phyloP scores from a whole-genome alignment of 2,797 vertebrate genomes.

The Crocodylus rhombifer region DNA sequence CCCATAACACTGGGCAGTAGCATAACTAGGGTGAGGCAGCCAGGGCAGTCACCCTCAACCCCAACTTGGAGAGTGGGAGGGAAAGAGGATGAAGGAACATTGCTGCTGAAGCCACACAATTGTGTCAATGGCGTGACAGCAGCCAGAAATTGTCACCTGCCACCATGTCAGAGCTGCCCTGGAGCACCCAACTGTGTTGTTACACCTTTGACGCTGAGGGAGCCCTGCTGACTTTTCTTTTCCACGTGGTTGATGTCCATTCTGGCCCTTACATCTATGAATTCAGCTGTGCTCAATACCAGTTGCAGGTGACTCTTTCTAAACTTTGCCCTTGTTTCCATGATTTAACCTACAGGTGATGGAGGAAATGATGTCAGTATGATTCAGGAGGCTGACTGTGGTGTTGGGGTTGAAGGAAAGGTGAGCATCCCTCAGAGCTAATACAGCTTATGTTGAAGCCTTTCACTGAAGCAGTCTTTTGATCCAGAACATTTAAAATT shows the following conservation, averaged over 20 bases:
- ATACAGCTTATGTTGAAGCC: background rate
- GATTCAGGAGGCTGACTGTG: conserved; percentile 99
- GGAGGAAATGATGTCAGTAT: conserved; percentile 99
- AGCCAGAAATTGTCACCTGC: no score
- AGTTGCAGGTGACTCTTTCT: background rate
- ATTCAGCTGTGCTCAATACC: background rate
- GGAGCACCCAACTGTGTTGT: no score
- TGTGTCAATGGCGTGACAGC: no score
- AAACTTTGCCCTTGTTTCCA: background rate
- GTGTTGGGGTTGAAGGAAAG: conserved; percentile 98
- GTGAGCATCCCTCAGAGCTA: conserved; percentile 81
- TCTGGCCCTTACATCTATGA: background rate
- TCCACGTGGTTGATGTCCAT: background rate
- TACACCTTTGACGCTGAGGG: no score
- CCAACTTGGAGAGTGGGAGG: no score
- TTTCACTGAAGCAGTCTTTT: background rate
- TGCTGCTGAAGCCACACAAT: no score
- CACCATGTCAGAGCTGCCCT: no score
- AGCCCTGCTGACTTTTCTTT: background rate
- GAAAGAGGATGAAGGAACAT: no score
- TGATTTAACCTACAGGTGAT: conserved; percentile 86
- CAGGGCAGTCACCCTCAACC: no score
- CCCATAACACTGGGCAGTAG: no score
- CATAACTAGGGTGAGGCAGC: no score
- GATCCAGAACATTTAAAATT: background rate